These are phyloP conservation scores for Phasia obesa DNA, from an alignment of 2,888 invertebrate genomes.

Conservation along the genomic window DNA sequence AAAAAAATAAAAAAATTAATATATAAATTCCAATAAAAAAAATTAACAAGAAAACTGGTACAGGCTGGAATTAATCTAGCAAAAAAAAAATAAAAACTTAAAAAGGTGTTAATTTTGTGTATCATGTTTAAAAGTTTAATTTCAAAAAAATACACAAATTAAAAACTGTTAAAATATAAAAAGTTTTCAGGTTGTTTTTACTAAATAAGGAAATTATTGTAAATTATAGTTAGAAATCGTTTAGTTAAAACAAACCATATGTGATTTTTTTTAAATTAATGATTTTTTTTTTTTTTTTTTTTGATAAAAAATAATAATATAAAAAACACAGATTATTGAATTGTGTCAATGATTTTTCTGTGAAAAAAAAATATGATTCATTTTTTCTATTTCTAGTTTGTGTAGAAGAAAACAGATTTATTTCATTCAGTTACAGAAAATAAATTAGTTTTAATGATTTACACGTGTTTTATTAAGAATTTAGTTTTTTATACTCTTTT, in stretches of 20 bases:
- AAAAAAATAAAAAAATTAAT: background rate
- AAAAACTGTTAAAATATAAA: conserved; percentile 1
- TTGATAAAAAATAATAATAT: conserved; percentile 30
- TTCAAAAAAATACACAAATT: conserved; percentile 7
- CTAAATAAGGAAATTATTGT: conserved; percentile 65
- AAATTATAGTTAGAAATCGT: conserved; percentile 37
- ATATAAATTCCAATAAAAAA: conserved; percentile 21
- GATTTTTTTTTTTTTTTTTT: conserved; percentile 59
- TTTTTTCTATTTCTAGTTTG: background rate
- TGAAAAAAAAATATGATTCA: conserved; percentile 42
- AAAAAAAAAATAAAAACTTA: conserved; percentile 1
- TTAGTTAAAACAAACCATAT: conserved; percentile 40
- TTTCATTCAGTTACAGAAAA: background rate
- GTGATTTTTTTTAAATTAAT: conserved; percentile 67
- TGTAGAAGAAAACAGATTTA: background rate
- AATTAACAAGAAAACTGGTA: conserved; percentile 33
- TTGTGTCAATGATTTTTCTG: conserved; percentile 67
- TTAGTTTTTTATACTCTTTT: background rate
- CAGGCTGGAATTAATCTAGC: conserved; percentile 1
- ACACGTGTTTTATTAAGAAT: background rate
- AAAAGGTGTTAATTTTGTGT: conserved; percentile 61
- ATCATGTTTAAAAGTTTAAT: conserved; percentile 38
- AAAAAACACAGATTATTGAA: conserved; percentile 33
- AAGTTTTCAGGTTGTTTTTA: conserved; percentile 39
- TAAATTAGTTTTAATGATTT: background rate